phyloP scores from a whole-genome alignment of 2,888 invertebrate genomes.

The Apomyelois bistriatella region DNA sequence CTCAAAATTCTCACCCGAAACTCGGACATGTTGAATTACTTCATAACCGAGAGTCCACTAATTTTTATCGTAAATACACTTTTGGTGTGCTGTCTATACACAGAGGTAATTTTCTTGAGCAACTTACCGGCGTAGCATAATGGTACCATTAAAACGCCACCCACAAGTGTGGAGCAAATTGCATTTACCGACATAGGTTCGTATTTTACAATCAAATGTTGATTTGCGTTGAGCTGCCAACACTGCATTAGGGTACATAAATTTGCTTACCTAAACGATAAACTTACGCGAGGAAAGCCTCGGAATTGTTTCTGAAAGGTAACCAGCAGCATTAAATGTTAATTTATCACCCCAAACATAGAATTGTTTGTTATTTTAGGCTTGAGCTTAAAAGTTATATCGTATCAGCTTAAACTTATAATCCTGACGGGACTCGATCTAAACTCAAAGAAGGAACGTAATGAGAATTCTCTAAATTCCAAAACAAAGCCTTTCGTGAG shows the following conservation, averaged over 20 bases:
- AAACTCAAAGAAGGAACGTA: conserved; percentile 39
- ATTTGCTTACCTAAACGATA: conserved; percentile 68
- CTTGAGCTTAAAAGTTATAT: conserved; percentile 30
- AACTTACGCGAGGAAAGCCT: conserved; percentile 54
- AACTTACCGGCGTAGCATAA: conserved; percentile 64
- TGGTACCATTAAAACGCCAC: conserved; percentile 73
- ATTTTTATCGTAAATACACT: conserved; percentile 46
- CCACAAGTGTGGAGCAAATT: conserved; percentile 73
- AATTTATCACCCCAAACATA: conserved; percentile 46
- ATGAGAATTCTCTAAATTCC: conserved; percentile 50
- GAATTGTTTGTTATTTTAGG: conserved; percentile 33
- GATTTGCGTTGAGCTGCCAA: conserved; percentile 68
- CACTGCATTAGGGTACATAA: conserved; percentile 69
- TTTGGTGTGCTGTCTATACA: conserved; percentile 43
- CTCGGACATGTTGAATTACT: conserved; percentile 21
- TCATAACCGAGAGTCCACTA: conserved; percentile 32
- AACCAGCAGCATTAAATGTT: conserved; percentile 52
- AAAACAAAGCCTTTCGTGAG: conserved; percentile 53
- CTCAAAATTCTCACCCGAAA: conserved; percentile 22
- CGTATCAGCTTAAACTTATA: conserved; percentile 30
- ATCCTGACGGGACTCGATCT: conserved; percentile 30
- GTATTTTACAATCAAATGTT: conserved; percentile 75
- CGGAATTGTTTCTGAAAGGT: conserved; percentile 54
- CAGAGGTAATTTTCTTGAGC: conserved; percentile 66
- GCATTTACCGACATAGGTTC: conserved; percentile 67